Percentiles rank a stretch among this genome's conserved stretches.
Evolutionary conservation across 2,113 vertebrate species (phyloP).

Genomic region (Corvus cornix): DNA sequence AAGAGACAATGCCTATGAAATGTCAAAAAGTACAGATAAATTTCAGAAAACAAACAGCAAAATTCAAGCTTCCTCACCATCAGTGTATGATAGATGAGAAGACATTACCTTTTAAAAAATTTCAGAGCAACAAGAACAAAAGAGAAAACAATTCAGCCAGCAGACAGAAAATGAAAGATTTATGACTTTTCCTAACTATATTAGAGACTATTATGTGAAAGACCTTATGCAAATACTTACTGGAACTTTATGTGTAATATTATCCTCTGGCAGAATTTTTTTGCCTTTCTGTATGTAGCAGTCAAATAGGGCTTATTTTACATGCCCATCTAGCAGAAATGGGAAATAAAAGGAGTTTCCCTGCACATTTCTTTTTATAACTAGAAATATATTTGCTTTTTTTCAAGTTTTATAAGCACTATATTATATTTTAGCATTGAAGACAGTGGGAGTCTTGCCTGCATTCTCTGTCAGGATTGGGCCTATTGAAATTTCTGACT

Average conservation of each 20-base stretch:
- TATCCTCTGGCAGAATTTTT: neutral
- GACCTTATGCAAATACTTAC: constrained; percentile 30
- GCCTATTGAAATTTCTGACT: neutral
- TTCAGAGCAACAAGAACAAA: neutral
- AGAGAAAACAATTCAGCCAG: neutral
- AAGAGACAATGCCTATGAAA: neutral
- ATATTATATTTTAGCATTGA: neutral
- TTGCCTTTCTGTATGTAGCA: neutral
- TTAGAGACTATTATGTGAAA: constrained; percentile 2
- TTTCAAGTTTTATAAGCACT: neutral
- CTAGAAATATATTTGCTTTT: constrained; percentile 3
- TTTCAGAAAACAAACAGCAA: neutral
- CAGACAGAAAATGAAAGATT: constrained; percentile 10
- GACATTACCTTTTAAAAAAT: neutral
- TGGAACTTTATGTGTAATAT: neutral
- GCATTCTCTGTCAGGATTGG: neutral
- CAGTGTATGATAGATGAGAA: neutral
- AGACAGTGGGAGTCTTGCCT: neutral
- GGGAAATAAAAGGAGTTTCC: constrained; percentile 11
- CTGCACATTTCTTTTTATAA: neutral
- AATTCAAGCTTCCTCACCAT: neutral
- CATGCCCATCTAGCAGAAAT: neutral
- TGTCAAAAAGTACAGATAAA: neutral
- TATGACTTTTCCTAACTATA: neutral
- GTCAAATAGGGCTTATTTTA: neutral